Conservation (phyloP, 2,113 vertebrate species). For the Hydrolagus affinis region DNA sequence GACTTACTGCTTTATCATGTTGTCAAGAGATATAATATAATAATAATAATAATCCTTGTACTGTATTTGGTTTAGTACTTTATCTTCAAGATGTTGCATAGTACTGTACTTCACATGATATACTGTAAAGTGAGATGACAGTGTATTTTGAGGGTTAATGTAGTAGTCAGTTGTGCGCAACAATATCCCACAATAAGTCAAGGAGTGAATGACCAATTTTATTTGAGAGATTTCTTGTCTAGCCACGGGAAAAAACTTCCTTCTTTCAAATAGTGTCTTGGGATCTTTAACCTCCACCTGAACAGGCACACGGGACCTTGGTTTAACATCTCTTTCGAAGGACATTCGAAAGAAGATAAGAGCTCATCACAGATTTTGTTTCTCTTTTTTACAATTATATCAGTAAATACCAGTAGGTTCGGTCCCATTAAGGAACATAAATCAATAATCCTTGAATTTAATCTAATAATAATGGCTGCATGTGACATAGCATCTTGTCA, state of each 20-base stretch:
- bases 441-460: too few relatives aligned
- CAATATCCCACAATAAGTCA: background rate
- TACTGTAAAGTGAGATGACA: background rate
- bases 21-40: too few relatives aligned
- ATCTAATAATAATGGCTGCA: too few relatives aligned
- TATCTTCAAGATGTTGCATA: background rate
- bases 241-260: background rate
- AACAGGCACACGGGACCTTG: background rate
- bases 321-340: background rate
- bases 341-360: background rate
- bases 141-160: background rate
- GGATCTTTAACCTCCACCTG: background rate
- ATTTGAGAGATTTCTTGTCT: background rate
- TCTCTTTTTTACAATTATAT: background rate
- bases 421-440: too few relatives aligned
- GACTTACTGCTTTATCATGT: too few relatives aligned
- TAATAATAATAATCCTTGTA: too few relatives aligned
- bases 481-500: too few relatives aligned
- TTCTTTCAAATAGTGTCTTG: background rate
- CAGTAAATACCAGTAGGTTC: background rate
- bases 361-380: background rate
- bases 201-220: background rate
- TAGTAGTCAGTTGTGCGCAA: background rate
- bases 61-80: too few relatives aligned
- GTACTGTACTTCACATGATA: background rate